These are phyloP conservation scores for Bucorvus abyssinicus DNA, from an alignment of 2,797 vertebrate genomes.

Conservation along the genomic window DNA sequence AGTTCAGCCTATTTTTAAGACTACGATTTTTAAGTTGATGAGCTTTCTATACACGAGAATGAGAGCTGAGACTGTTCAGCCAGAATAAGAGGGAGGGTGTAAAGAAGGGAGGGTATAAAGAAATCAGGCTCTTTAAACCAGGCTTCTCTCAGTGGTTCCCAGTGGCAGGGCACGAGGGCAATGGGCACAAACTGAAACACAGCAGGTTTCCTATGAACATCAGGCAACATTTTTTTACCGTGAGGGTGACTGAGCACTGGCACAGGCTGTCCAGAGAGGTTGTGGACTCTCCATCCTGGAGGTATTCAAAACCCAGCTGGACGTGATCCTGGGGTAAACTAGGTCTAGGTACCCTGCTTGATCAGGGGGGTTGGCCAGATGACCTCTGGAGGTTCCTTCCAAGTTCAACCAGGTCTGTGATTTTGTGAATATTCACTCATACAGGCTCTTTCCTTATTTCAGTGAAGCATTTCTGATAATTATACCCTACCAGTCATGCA, in stretches of 20 bases:
- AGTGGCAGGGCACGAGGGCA: too few relatives aligned
- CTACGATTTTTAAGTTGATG: neutral
- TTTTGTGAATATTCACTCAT: neutral
- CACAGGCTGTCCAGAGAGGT: neutral
- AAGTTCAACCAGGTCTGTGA: too few relatives aligned
- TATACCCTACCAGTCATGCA: neutral
- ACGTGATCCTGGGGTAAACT: neutral
- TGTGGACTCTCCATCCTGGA: neutral
- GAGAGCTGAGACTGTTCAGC: neutral
- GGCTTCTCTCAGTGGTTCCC: neutral
- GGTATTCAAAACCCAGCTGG: neutral
- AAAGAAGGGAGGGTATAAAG: neutral
- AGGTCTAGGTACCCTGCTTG: neutral
- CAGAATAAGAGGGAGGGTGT: neutral
- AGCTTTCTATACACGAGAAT: neutral
- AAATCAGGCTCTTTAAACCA: neutral
- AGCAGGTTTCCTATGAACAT: neutral
- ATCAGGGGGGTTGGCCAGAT: neutral
- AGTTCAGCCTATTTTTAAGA: neutral
- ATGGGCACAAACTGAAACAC: neutral
- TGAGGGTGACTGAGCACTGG: neutral
- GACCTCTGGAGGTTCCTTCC: neutral
- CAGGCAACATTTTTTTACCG: neutral
- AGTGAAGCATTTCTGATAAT: neutral
- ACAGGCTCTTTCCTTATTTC: too few relatives aligned